phyloP scores from a whole-genome alignment of 2,888 invertebrate genomes.

The Frankliniella fusca region DNA sequence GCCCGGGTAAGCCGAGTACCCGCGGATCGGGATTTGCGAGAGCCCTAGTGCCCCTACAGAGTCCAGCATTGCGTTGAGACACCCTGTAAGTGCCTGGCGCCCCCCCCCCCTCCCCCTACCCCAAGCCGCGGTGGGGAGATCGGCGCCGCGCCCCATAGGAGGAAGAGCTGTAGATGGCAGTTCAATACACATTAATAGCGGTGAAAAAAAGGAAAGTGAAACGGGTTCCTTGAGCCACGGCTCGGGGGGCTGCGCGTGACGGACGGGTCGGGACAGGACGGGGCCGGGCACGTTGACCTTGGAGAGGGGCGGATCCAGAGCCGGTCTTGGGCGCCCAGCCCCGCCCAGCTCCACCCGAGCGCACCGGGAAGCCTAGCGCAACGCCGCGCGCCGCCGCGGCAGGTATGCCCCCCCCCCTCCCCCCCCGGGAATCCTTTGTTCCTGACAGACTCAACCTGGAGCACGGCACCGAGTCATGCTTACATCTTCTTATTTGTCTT shows the following conservation, averaged over 20 bases:
- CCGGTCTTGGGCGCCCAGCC: not conserved
- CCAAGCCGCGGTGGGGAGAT: too few species aligned
- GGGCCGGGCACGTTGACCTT: not conserved
- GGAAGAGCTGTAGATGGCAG: not conserved
- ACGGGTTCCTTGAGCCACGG: not conserved
- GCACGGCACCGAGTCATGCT: too few species aligned
- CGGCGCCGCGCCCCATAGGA: not conserved
- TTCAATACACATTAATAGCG: not conserved
- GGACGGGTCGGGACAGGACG: not conserved
- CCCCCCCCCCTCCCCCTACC: not conserved
- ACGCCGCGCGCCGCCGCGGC: not conserved
- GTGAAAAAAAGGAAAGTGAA: constrained; percentile 3
- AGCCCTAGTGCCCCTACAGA: too few species aligned
- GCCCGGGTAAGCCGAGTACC: too few species aligned
- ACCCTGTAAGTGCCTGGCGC: not conserved
- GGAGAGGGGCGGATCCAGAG: not conserved
- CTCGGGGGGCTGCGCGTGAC: not conserved
- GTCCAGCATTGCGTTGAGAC: too few species aligned
- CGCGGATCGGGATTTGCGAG: too few species aligned
- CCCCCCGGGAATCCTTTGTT: not conserved
- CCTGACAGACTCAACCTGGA: not conserved
- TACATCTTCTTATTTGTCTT: too few species aligned
- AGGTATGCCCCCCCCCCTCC: not conserved
- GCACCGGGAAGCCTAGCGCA: not conserved
- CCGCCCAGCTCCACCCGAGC: too few species aligned